These are phyloP conservation scores for Hyles vespertilio DNA, from an alignment of 1,140 invertebrate genomes.

Conservation along the genomic window DNA sequence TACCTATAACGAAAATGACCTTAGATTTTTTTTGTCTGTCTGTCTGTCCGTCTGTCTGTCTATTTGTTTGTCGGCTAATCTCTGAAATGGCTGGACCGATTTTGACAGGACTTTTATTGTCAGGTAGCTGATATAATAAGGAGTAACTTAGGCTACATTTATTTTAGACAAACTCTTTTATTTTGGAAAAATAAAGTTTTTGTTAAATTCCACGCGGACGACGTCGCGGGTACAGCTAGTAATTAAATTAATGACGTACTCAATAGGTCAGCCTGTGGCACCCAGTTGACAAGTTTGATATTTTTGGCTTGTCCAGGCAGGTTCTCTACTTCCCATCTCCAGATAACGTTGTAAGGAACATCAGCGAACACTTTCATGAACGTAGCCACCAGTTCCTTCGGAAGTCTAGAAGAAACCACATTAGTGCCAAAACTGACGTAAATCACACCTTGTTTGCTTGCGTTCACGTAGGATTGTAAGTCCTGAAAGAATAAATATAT, in stretches of 20 bases:
- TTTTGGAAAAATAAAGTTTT: too few species aligned
- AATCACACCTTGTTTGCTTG: slow-evolving; percentile 42
- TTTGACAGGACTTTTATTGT: too few species aligned
- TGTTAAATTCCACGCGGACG: too few species aligned
- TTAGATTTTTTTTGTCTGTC: too few species aligned
- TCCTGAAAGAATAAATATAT: neutral
- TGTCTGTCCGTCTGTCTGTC: too few species aligned
- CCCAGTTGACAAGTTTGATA: slow-evolving; percentile 65
- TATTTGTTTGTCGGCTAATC: too few species aligned
- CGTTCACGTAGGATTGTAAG: slow-evolving; percentile 28
- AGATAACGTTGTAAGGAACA: slow-evolving; percentile 67
- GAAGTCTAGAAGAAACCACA: slow-evolving; percentile 55
- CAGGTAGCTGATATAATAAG: too few species aligned
- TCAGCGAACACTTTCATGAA: slow-evolving; percentile 64
- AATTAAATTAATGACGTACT: slow-evolving; percentile 35
- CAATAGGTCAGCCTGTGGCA: slow-evolving; percentile 72
- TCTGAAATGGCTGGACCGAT: too few species aligned
- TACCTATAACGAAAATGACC: too few species aligned
- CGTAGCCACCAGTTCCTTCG: slow-evolving; percentile 39
- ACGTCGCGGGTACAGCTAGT: too few species aligned
- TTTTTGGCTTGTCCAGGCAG: slow-evolving; percentile 32
- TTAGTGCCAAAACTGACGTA: slow-evolving; percentile 76
- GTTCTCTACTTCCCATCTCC: slow-evolving; percentile 68
- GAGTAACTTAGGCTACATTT: too few species aligned
- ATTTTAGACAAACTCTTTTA: too few species aligned